Conservation (phyloP, 2,888 invertebrate genomes). For the Chironomus tentans region DNA sequence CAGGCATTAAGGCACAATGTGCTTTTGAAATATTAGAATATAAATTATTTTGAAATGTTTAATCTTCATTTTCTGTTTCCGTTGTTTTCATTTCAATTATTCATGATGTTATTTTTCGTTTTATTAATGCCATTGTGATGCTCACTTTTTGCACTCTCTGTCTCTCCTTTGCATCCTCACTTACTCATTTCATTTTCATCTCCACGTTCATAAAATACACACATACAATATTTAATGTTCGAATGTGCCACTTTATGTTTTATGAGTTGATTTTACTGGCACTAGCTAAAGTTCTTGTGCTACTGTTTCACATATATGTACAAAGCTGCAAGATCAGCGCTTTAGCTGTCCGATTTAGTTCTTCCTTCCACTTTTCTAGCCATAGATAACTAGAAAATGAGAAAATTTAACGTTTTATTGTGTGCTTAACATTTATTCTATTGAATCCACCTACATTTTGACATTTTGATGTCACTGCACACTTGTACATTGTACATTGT, state of each 20-base stretch:
- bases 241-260: neutral
- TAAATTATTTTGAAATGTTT: constrained; percentile 27
- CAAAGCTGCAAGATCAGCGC: neutral
- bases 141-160: neutral
- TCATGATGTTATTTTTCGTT: constrained; percentile 18
- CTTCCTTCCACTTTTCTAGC: neutral
- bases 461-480: neutral
- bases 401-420: neutral
- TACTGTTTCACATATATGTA: neutral
- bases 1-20: constrained; percentile 4
- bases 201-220: neutral
- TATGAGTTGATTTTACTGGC: neutral
- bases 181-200: neutral
- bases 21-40: constrained; percentile 26
- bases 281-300: no score
- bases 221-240: neutral
- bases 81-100: constrained; percentile 26
- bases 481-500: neutral
- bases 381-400: neutral
- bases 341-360: neutral
- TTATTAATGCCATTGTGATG: constrained; percentile 4
- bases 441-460: neutral
- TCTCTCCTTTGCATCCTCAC: neutral
- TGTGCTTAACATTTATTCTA: neutral
- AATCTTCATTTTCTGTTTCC: constrained; percentile 14